Evolutionary conservation across 2,888 invertebrate genomes (phyloP).

Genomic region (Xiphydria camelus): DNA sequence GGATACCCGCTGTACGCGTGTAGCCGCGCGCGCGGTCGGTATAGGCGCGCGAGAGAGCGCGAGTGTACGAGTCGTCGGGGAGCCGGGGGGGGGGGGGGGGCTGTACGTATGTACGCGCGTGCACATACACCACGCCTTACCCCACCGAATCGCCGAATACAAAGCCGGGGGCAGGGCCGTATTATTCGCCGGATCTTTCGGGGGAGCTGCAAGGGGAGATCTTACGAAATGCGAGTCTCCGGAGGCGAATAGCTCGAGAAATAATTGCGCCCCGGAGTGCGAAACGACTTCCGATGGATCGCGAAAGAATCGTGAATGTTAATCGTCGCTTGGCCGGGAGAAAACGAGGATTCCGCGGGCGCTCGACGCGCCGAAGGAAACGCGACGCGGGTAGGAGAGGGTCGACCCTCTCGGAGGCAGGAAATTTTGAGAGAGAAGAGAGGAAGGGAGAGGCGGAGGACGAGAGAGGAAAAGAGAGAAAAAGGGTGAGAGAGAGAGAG

Average conservation of each 20-base stretch:
- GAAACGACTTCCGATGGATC: too few relatives aligned
- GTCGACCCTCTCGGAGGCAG: background rate
- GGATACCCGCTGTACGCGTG: background rate
- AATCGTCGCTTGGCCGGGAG: too few relatives aligned
- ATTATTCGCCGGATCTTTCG: background rate
- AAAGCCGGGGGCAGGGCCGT: slow-evolving; percentile 1
- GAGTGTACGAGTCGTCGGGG: too few relatives aligned
- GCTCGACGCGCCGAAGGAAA: too few relatives aligned
- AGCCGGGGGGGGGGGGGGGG: slow-evolving; percentile 1
- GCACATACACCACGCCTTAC: slow-evolving; percentile 10
- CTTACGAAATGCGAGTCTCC: too few relatives aligned
- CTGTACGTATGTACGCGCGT: slow-evolving; percentile 6
- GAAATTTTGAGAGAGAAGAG: background rate
- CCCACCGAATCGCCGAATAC: slow-evolving; percentile 19
- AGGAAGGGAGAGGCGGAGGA: slow-evolving; percentile 11
- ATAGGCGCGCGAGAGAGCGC: too few relatives aligned
- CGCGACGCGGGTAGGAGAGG: too few relatives aligned
- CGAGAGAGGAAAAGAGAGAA: slow-evolving; percentile 8
- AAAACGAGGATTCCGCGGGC: too few relatives aligned
- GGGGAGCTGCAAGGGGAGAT: too few relatives aligned
- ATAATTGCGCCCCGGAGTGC: too few relatives aligned
- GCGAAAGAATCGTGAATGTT: too few relatives aligned
- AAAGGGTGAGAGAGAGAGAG: slow-evolving; percentile 6
- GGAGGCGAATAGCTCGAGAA: too few relatives aligned
- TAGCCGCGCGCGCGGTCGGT: background rate